phyloP scores from a whole-genome alignment of 2,113 vertebrate species.

The Hyperopisus bebe region DNA sequence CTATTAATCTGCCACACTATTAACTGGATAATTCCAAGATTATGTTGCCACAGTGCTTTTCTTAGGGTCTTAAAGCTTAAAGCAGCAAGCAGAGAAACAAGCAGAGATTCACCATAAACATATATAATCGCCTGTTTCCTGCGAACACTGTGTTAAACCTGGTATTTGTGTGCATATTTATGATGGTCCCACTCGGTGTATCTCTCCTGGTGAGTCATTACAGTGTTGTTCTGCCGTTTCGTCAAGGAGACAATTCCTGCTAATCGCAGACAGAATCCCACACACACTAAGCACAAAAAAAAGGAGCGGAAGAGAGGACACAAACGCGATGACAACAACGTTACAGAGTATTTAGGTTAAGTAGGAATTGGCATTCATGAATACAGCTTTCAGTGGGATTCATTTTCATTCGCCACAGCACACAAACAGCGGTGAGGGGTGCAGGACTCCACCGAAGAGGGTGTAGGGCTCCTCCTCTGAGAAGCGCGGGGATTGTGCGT shows the following conservation, averaged over 20 bases:
- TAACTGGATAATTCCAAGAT: not conserved
- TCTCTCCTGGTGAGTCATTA: conserved; percentile 16
- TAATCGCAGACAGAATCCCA: conserved; percentile 7
- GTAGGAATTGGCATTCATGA: conserved; percentile 22
- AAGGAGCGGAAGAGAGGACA: not conserved
- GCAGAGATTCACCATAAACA: not conserved
- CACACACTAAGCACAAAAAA: not conserved
- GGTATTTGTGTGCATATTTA: not conserved
- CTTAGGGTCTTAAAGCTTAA: not conserved
- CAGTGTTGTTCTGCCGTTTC: not conserved
- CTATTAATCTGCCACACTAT: not conserved
- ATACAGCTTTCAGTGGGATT: conserved; percentile 14
- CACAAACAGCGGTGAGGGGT: not conserved
- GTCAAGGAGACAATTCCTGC: not conserved
- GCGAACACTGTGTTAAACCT: not conserved
- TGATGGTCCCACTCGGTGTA: not conserved
- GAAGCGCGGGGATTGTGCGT: not conserved
- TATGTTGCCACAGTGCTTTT: not conserved
- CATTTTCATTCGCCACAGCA: conserved; percentile 16
- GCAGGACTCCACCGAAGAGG: not conserved
- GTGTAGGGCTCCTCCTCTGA: conserved; percentile 5
- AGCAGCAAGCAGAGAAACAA: not conserved
- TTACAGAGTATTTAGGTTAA: conserved; percentile 19
- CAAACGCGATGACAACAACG: conserved; percentile 7
- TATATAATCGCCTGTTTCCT: not conserved